Base-by-base conservation (phyloP, 1,140 invertebrate species). In the Sminthurinus signatus region DNA sequence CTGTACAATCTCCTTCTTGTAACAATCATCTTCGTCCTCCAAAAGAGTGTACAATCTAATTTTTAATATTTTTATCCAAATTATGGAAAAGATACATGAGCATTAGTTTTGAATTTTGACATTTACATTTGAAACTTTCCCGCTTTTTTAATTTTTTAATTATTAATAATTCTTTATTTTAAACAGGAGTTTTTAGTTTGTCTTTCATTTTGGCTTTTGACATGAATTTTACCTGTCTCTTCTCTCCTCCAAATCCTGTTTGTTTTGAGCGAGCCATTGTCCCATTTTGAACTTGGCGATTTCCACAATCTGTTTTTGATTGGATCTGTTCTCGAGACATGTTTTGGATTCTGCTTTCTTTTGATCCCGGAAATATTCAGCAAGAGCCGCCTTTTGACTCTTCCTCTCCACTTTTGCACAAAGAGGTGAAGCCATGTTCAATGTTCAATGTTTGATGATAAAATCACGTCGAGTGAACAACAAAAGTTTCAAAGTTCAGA, bases 21-120 rank as follows among this genome's bases (percentile, higher is more conserved):
- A 63, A 2, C 0, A 23, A 17, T 62, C 46, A 19, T 57, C 50
- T 42, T 71, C 69, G 21, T 68, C 44, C 14, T 71, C 69, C 61
- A 71, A 42, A 28, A 65, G 23, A 3, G 14, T 14, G 17, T 60
- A 65, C 10, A 71, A 29, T n/a, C n/a, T n/a, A n/a, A n/a, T n/a
- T n/a, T n/a, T n/a, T n/a, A n/a, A n/a, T n/a, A n/a, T n/a, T n/a
- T n/a, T n/a, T n/a, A n/a, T n/a, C n/a, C n/a, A n/a, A n/a, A n/a
- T n/a, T n/a, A n/a, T n/a, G n/a, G n/a, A n/a, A n/a, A n/a, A n/a
- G n/a, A n/a, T n/a, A n/a, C n/a, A n/a, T n/a, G n/a, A n/a, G n/a
- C n/a, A n/a, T n/a, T n/a, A n/a, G n/a, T n/a, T n/a, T n/a, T n/a
- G n/a, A n/a, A n/a, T n/a, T n/a, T n/a, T n/a, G n/a, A n/a, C n/a